Conservation (phyloP, 2,113 vertebrate species). For the Muntiacus muntjak region DNA sequence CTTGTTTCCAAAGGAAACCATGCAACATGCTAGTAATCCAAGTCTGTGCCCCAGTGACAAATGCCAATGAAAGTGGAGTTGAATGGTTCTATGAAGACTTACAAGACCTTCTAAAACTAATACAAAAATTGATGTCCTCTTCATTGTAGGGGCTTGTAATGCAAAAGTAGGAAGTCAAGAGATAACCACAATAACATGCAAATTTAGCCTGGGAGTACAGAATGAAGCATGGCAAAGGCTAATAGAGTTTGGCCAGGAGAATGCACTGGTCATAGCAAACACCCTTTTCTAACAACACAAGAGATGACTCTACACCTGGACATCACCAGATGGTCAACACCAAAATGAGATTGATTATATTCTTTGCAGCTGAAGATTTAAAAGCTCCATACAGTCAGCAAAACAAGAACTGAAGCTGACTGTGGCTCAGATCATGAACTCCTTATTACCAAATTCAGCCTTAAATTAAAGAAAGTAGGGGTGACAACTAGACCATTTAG, state of each 20-base stretch:
- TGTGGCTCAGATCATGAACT: neutral
- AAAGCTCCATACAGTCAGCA: neutral
- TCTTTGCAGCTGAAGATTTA: neutral
- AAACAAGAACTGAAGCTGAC: neutral
- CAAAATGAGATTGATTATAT: neutral
- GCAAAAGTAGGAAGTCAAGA: neutral
- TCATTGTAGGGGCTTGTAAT: neutral
- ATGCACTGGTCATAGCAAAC: neutral
- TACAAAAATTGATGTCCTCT: neutral
- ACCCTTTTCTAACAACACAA: neutral
- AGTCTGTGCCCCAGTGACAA: neutral
- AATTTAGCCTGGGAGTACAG: neutral
- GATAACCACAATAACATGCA: neutral
- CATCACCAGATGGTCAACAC: neutral
- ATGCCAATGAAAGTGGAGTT: neutral
- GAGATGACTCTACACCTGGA: neutral
- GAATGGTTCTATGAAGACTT: neutral
- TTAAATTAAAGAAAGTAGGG: neutral
- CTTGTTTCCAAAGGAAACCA: neutral
- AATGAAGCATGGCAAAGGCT: neutral
- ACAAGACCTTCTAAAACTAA: neutral
- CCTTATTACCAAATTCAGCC: neutral
- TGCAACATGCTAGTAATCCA: neutral
- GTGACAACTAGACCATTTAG: neutral
- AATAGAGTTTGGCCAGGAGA: neutral